Conservation (phyloP, 2,113 vertebrate genomes). For the Cisticola juncidis region DNA sequence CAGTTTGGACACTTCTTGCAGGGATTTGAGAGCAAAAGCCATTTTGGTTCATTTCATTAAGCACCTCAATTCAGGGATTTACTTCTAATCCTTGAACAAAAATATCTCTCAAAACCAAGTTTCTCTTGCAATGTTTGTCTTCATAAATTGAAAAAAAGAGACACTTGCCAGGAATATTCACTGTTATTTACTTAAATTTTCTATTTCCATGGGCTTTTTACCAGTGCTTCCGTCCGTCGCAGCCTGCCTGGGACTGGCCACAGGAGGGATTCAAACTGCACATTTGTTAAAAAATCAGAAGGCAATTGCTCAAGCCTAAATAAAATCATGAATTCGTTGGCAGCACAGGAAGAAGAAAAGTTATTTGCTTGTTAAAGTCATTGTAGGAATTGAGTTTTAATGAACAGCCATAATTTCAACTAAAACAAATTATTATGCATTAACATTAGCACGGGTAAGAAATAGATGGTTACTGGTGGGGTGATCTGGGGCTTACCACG, state of each 20-base stretch:
- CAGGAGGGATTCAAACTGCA: constrained; percentile 60
- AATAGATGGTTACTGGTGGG: not conserved
- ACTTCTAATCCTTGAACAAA: not conserved
- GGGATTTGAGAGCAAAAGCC: constrained; percentile 45
- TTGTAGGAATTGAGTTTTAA: not conserved
- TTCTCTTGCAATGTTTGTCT: not conserved
- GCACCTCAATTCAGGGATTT: constrained; percentile 51
- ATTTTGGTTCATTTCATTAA: constrained; percentile 57
- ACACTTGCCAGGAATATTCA: not conserved
- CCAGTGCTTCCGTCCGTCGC: not conserved
- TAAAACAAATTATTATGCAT: not conserved
- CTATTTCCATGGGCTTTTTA: not conserved
- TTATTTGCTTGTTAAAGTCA: not conserved
- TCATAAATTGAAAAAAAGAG: not conserved
- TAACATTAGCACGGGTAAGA: not conserved
- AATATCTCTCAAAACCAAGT: not conserved
- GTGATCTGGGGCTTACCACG: rapidly evolving
- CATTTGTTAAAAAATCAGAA: not conserved
- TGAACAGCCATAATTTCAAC: not conserved
- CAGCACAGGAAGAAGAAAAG: not conserved
- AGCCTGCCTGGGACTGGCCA: constrained; percentile 34
- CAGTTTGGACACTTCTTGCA: not conserved
- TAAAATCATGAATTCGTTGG: not conserved
- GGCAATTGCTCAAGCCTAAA: not conserved
- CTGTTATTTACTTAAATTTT: constrained; percentile 8